Percentiles rank a stretch among this genome's conserved stretches.
phyloP scores from a whole-genome alignment of 2,113 vertebrate species.

The Machaerirhynchus nigripectus region DNA sequence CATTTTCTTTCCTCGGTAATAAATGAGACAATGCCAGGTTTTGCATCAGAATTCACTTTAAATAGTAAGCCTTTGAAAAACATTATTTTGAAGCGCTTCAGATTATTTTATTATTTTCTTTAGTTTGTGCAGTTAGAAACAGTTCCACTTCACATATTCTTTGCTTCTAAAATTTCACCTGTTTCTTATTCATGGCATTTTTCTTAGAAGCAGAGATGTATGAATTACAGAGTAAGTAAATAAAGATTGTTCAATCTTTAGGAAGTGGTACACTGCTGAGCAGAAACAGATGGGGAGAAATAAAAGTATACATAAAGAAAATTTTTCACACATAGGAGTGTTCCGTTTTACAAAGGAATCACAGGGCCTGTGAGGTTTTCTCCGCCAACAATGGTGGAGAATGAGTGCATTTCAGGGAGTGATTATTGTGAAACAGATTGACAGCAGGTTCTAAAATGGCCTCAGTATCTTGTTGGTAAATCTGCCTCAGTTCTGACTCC shows the following conservation, averaged over 20 bases:
- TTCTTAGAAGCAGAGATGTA: not conserved
- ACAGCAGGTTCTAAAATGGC: not conserved
- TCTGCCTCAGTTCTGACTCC: not conserved
- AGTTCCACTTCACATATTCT: not conserved
- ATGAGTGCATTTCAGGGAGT: not conserved
- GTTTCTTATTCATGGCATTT: conserved; percentile 9
- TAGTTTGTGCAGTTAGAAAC: not conserved
- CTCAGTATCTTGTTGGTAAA: not conserved
- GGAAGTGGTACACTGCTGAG: not conserved
- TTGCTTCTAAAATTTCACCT: conserved; percentile 29
- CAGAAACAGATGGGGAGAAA: not conserved
- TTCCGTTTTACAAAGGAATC: not conserved
- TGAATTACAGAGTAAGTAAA: not conserved
- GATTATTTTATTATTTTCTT: not conserved
- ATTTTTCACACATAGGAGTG: not conserved
- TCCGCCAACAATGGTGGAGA: not conserved
- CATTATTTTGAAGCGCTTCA: not conserved
- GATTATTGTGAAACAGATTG: not conserved
- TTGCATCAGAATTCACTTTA: not conserved
- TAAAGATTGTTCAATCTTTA: not conserved
- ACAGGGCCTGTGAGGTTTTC: not conserved
- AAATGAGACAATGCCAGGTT: not conserved
- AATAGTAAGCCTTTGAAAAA: not conserved
- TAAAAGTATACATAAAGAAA: not conserved
- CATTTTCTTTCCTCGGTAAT: not conserved